Conservation (phyloP, 2,113 vertebrate species). For the Leptobrachium leishanense region DNA sequence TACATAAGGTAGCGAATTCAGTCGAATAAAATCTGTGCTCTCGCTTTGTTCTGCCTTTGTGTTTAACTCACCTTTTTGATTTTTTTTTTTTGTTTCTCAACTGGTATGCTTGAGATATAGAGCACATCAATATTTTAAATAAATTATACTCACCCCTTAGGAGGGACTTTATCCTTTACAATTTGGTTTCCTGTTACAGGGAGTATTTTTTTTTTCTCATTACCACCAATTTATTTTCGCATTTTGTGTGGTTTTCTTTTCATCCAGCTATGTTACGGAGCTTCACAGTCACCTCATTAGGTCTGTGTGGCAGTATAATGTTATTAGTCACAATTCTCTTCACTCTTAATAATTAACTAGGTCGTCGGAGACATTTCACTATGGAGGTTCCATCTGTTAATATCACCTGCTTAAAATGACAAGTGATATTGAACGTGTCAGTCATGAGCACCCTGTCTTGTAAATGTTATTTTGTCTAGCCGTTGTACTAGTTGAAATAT, state of each 20-base stretch:
- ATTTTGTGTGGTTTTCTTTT: background rate
- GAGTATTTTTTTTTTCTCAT: background rate
- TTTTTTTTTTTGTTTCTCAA: no score
- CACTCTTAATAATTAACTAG: conserved; percentile 1
- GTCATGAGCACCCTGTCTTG: background rate
- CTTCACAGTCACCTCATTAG: conserved; percentile 37
- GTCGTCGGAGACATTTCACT: background rate
- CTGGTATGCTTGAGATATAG: no score
- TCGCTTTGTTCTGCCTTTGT: no score
- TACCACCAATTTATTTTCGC: background rate
- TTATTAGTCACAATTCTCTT: conserved; percentile 39
- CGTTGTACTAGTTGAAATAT: no score
- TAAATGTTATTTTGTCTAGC: no score
- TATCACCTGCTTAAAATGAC: background rate
- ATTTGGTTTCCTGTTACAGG: no score
- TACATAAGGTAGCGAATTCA: no score
- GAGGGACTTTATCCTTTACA: no score
- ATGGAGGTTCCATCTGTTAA: background rate
- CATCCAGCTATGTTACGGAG: background rate
- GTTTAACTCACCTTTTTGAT: no score
- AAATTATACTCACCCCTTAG: no score
- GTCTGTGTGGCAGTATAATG: conserved; percentile 17
- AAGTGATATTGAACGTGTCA: background rate
- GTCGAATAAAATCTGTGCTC: no score
- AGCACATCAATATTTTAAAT: no score